Percentiles rank a stretch among this genome's conserved stretches.
phyloP scores from a whole-genome alignment of 2,888 invertebrate species.

The Proisotoma minuta region DNA sequence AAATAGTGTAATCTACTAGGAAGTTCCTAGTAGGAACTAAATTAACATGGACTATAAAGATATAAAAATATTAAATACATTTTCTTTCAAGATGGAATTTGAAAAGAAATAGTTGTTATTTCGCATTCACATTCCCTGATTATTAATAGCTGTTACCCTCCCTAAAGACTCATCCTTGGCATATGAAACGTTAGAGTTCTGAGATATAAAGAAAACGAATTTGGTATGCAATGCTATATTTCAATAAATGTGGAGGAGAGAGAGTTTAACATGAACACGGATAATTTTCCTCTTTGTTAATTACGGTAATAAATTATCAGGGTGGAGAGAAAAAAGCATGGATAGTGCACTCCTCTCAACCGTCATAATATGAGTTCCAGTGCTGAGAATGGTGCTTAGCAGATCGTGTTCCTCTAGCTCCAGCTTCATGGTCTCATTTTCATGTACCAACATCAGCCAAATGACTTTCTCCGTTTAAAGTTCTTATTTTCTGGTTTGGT shows the following conservation, averaged over 20 bases:
- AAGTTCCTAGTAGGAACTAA: too few species aligned
- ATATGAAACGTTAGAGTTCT: background rate
- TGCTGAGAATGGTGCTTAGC: conserved; percentile 9
- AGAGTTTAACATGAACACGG: conserved; percentile 27
- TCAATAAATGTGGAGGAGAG: background rate
- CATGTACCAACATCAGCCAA: conserved; percentile 15
- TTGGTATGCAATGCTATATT: background rate
- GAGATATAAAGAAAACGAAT: too few species aligned
- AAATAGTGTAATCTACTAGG: too few species aligned
- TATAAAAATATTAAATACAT: too few species aligned
- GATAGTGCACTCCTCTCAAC: background rate
- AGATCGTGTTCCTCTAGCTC: background rate
- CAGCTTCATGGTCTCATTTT: conserved; percentile 5
- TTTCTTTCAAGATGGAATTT: too few species aligned
- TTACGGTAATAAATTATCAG: conserved; percentile 42
- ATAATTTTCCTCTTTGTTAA: conserved; percentile 44
- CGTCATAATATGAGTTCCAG: conserved; percentile 8
- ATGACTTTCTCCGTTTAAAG: background rate
- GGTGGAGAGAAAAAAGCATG: conserved; percentile 15
- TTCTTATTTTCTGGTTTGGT: background rate
- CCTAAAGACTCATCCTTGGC: background rate
- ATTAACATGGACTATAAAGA: too few species aligned
- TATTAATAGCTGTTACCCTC: background rate
- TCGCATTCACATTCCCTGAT: conserved; percentile 1
- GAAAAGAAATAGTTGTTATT: too few species aligned